Evolutionary conservation across 2,888 invertebrate genomes (phyloP).

Genomic region (Nemapogon koenigi): DNA sequence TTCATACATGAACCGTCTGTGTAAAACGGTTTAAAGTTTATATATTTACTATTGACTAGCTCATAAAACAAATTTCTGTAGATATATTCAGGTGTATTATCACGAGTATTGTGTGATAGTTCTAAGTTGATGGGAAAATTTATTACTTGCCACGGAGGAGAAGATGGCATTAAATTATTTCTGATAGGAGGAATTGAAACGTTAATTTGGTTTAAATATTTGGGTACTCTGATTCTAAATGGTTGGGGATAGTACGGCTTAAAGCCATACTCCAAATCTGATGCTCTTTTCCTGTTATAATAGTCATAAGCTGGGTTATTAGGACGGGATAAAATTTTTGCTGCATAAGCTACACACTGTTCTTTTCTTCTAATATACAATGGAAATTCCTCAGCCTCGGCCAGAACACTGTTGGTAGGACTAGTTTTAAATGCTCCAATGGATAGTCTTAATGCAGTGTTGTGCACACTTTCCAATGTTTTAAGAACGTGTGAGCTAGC

Average conservation of each 20-base stretch:
- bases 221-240: not conserved
- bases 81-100: too few relatives aligned
- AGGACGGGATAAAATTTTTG: not conserved
- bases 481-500: conserved; percentile 5
- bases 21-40: conserved; percentile 2
- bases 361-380: not conserved
- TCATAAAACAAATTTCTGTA: conserved; percentile 3
- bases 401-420: not conserved
- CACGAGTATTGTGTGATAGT: too few relatives aligned
- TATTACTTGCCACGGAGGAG: not conserved
- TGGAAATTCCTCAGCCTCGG: not conserved
- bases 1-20: conserved; percentile 6
- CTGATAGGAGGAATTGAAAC: not conserved
- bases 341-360: not conserved
- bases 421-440: conserved; percentile 2
- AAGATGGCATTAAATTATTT: not conserved
- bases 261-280: too few relatives aligned
- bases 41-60: conserved; percentile 1
- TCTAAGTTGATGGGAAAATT: not conserved
- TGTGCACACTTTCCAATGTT: not conserved
- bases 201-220: conserved; percentile 1
- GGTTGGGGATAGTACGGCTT: not conserved
- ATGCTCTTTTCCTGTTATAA: conserved; percentile 1
- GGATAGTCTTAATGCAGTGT: conserved; percentile 1
- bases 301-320: conserved; percentile 1